Percentiles rank a stretch among this genome's conserved stretches.
Conservation (phyloP, 1,140 invertebrate genomes). For the Drosophila simulans region DNA sequence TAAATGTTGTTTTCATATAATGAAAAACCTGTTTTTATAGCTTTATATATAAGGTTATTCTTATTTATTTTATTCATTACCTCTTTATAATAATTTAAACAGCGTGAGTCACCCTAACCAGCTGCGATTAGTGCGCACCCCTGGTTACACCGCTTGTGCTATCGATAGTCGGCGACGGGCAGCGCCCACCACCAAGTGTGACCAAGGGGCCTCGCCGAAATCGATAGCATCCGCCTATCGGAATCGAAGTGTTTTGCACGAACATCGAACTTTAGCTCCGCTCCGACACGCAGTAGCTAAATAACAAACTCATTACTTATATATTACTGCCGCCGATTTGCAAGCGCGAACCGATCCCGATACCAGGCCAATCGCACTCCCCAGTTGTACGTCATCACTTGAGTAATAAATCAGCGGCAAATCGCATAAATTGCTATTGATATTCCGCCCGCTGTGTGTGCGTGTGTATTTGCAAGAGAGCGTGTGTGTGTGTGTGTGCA, state of each 20-base stretch:
- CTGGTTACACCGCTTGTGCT: background rate
- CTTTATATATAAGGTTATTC: too few species aligned
- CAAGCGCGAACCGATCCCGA: constrained; percentile 24
- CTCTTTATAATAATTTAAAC: background rate
- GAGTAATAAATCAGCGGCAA: constrained; percentile 21
- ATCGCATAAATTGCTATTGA: constrained; percentile 11
- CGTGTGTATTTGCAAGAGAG: constrained; percentile 30
- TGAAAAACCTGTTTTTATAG: too few species aligned
- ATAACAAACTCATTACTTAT: constrained; percentile 38
- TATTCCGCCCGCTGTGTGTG: constrained; percentile 19
- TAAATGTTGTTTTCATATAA: too few species aligned
- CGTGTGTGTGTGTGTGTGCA: constrained; percentile 33
- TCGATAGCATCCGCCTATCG: background rate
- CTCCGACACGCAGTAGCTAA: constrained; percentile 26
- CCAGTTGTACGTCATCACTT: constrained; percentile 25
- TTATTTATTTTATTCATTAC: background rate
- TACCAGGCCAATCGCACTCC: constrained; percentile 8
- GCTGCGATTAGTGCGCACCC: background rate
- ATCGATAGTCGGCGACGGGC: background rate
- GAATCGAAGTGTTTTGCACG: constrained; percentile 16
- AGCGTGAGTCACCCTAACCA: background rate
- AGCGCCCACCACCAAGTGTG: background rate
- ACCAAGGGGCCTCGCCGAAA: background rate
- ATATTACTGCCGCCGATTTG: constrained; percentile 31
- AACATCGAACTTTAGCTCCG: constrained; percentile 24